Conservation (phyloP, 1,140 invertebrate species). For the Neuroterus valhalla region DNA sequence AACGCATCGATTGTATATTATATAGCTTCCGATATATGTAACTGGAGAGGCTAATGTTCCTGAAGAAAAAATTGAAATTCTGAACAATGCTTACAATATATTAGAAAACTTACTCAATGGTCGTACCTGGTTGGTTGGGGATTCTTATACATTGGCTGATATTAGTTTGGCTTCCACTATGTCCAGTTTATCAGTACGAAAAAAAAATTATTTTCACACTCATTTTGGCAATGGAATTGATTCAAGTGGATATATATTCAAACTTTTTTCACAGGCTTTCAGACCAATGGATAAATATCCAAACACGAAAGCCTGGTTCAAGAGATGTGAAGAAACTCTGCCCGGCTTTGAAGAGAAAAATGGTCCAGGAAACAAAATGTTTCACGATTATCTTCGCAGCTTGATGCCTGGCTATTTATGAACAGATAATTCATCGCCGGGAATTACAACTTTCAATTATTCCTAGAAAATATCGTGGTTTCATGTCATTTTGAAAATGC, state of each 20-base stretch:
- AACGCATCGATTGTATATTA: not conserved
- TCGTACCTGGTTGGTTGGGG: conserved; percentile 54
- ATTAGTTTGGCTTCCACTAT: conserved; percentile 45
- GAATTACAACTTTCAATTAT: no score
- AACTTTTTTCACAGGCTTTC: conserved; percentile 36
- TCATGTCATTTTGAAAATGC: no score
- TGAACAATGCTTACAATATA: not conserved
- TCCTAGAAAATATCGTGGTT: no score
- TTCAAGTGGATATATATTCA: not conserved
- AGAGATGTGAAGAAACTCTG: conserved; percentile 45
- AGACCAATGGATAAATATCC: conserved; percentile 44
- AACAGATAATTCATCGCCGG: no score
- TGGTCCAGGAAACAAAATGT: conserved; percentile 24
- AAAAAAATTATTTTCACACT: not conserved
- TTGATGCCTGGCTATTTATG: no score
- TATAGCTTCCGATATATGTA: not conserved
- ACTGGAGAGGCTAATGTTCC: rapidly evolving
- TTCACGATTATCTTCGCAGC: no score
- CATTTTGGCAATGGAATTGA: not conserved
- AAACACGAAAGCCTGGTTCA: conserved; percentile 50
- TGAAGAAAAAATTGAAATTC: not conserved
- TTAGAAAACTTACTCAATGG: conserved; percentile 44
- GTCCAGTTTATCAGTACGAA: conserved; percentile 36
- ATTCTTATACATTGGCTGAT: conserved; percentile 59
- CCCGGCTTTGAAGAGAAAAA: conserved; percentile 48